phyloP scores from a whole-genome alignment of 2,797 vertebrate genomes.

The Tauraco hartlaubi region DNA sequence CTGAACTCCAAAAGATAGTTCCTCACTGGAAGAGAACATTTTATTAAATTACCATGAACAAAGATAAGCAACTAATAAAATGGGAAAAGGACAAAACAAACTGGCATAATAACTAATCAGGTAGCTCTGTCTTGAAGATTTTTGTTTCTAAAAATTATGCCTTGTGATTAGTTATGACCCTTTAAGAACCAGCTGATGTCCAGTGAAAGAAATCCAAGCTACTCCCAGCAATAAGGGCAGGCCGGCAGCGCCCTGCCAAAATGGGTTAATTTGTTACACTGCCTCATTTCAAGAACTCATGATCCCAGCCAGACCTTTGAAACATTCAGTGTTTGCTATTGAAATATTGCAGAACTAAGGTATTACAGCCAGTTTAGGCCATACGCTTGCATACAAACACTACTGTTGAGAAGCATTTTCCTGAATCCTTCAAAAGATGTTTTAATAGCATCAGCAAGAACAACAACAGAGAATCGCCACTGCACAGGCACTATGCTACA shows the following conservation, averaged over 20 bases:
- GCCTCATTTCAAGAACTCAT: background rate
- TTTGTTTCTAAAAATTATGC: background rate
- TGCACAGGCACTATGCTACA: fast-evolving
- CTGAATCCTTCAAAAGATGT: background rate
- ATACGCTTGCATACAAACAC: background rate
- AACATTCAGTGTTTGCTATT: background rate
- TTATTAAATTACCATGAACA: background rate
- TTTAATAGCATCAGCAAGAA: background rate
- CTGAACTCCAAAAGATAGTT: background rate
- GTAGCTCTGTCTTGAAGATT: background rate
- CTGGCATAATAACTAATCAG: background rate
- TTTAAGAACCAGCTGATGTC: background rate
- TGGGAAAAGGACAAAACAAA: background rate
- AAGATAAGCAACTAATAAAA: background rate
- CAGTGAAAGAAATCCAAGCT: background rate
- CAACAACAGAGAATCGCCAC: background rate
- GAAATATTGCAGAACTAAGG: background rate
- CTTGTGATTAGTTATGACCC: background rate
- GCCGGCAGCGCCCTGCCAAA: background rate
- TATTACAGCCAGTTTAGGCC: background rate
- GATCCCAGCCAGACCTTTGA: background rate
- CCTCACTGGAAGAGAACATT: background rate
- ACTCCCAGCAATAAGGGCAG: background rate
- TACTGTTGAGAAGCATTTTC: background rate
- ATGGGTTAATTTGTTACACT: background rate